These are phyloP conservation scores for Sitta europaea DNA, from an alignment of 2,113 vertebrate genomes.

Conservation along the genomic window DNA sequence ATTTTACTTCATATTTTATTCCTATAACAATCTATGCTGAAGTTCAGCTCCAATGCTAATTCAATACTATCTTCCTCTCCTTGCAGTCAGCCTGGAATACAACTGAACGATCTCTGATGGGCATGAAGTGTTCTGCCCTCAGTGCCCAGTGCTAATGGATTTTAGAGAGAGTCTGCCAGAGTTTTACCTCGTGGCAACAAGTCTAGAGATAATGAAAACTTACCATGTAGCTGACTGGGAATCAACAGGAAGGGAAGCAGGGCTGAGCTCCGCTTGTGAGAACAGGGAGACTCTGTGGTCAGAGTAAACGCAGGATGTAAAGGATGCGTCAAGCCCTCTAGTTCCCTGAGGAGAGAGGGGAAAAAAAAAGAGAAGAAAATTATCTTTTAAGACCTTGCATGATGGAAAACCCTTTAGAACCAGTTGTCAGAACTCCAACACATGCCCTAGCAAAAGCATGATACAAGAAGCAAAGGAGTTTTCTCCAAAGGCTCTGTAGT, in stretches of 20 bases:
- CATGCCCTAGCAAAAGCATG: neutral
- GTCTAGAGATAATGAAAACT: slow-evolving; percentile 56
- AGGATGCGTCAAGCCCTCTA: slow-evolving; percentile 41
- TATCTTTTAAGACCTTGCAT: neutral
- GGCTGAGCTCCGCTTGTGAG: slow-evolving; percentile 41
- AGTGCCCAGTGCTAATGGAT: slow-evolving; percentile 51
- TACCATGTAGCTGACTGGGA: slow-evolving; percentile 56
- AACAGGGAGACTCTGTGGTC: slow-evolving; percentile 32
- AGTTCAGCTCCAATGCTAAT: slow-evolving; percentile 64
- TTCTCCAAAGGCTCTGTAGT: neutral
- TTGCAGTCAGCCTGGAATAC: slow-evolving; percentile 34
- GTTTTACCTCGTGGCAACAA: slow-evolving; percentile 47
- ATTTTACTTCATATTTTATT: slow-evolving; percentile 70
- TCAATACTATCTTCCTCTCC: slow-evolving; percentile 37
- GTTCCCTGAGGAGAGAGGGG: slow-evolving; percentile 1
- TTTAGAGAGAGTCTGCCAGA: slow-evolving; percentile 36
- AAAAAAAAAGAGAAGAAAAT: neutral
- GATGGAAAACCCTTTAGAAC: neutral
- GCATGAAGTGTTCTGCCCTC: slow-evolving; percentile 41
- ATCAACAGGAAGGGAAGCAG: slow-evolving; percentile 49
- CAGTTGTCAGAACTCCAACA: neutral
- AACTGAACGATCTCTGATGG: slow-evolving; percentile 39
- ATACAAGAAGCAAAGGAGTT: neutral
- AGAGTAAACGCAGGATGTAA: slow-evolving; percentile 54
- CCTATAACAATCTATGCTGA: slow-evolving; percentile 63